phyloP scores from a whole-genome alignment of 2,113 vertebrate species.

The Eublepharis macularius region DNA sequence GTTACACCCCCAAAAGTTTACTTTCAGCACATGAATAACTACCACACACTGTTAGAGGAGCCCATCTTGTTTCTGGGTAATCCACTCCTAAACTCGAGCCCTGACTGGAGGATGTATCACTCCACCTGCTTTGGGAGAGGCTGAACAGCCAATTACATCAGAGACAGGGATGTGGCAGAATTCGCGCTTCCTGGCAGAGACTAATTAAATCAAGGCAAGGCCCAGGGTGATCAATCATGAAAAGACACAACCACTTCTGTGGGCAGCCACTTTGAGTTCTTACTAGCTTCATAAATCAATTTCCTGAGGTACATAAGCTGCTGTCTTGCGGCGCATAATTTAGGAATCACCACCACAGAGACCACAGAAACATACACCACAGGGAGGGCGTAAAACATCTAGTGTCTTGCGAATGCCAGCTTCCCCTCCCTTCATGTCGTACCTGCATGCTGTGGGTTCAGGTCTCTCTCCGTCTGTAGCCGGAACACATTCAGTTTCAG shows the following conservation, averaged over 20 bases:
- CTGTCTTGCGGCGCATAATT: background rate
- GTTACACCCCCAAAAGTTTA: background rate
- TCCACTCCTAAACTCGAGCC: no score
- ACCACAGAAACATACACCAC: background rate
- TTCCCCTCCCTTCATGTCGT: background rate
- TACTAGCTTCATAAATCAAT: background rate
- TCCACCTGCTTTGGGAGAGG: background rate
- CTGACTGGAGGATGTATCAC: background rate
- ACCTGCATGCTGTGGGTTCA: conserved; percentile 68
- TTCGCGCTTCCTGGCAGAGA: background rate
- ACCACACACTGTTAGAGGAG: background rate
- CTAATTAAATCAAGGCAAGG: background rate
- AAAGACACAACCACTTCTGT: background rate
- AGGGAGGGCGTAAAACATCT: background rate
- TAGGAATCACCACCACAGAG: background rate
- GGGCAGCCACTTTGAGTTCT: background rate
- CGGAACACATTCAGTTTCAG: conserved; percentile 71
- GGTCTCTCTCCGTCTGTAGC: conserved; percentile 72
- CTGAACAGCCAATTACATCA: background rate
- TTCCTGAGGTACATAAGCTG: background rate
- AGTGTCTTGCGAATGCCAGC: background rate
- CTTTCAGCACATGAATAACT: background rate
- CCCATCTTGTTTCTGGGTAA: background rate
- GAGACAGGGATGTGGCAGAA: background rate
- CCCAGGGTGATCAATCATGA: background rate